phyloP scores from a whole-genome alignment of 2,113 vertebrate species.

The Heterotilapia buettikoferi region DNA sequence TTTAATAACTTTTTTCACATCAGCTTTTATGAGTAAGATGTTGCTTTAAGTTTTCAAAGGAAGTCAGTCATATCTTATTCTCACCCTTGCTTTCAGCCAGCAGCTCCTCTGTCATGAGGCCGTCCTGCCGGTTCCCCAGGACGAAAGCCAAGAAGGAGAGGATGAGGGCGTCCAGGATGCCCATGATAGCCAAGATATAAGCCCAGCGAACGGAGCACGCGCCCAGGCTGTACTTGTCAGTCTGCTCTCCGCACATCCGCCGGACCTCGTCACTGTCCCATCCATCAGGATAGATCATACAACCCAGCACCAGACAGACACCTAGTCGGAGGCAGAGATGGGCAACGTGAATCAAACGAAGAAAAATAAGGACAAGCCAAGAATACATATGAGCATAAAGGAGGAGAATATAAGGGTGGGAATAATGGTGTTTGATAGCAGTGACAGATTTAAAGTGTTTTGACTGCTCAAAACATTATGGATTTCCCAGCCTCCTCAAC shows the following conservation, averaged over 20 bases:
- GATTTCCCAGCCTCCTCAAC: neutral
- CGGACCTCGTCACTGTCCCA: slow-evolving; percentile 94
- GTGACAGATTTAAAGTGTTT: neutral
- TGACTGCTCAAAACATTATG: neutral
- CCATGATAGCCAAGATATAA: slow-evolving; percentile 94
- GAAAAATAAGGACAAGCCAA: neutral
- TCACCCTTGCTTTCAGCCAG: slow-evolving; percentile 97
- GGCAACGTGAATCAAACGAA: neutral
- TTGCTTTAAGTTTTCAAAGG: neutral
- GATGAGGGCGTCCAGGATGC: slow-evolving; percentile 94
- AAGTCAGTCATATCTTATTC: neutral
- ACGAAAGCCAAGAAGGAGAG: slow-evolving; percentile 96
- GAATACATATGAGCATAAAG: neutral
- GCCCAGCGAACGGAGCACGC: slow-evolving; percentile 95
- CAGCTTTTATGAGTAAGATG: neutral
- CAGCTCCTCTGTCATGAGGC: slow-evolving; percentile 92
- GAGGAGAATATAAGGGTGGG: neutral
- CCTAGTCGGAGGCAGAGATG: slow-evolving; percentile 55
- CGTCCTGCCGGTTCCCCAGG: slow-evolving; percentile 94
- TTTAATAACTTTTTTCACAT: neutral
- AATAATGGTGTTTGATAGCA: neutral
- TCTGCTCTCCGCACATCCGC: slow-evolving; percentile 92
- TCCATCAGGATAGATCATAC: slow-evolving; percentile 95
- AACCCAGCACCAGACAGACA: slow-evolving; percentile 91
- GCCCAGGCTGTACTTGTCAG: slow-evolving; percentile 92